Evolutionary conservation across 1,140 invertebrate species (phyloP), one percentile per base, ranked within the genome.

Genomic region (Bombus consobrinus): DNA sequence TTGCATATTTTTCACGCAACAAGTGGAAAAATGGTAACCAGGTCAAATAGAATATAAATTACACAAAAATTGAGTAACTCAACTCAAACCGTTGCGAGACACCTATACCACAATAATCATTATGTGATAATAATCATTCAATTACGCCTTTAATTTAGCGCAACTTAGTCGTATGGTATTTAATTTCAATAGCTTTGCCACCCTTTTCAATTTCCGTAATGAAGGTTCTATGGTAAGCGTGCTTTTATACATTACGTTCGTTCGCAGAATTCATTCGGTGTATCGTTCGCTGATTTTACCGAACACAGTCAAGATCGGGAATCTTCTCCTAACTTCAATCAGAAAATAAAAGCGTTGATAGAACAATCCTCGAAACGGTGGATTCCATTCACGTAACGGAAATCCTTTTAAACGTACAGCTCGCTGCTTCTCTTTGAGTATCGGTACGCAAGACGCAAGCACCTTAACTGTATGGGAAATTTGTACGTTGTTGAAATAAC

Each of bases 351-450:
- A 69, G 4, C 53, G 53, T 62, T 62, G 69, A 81, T 72, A 28
- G 37, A 59, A 72, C 59, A 62, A 81, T 72, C 53, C 79, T 72
- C 18, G 25, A 68, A 57, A 57, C 10, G 72, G 43, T 39, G 62
- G n/a, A n/a, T n/a, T n/a, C n/a, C 73, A 77, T 83, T 53, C 73
- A 34, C 32, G 37, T 43, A 72, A 81, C 47, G 37, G 53, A 73
- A 81, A 74, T 81, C n/a, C 47, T 43, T 73, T 53, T 53, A 22
- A 53, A 53, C 18, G 47, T 43, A 25, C 39, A 32, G 39, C 13
- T 41, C 12, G 39, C 41, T 69, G 25, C 25, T 25, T 74, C 69
- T 10, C 80, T 81, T 81, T 81, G 69, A 62, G 8, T 28, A 41
- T 53, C 22, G 8, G 22, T 8, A 62, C 59, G 15, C 39, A 41